Evolutionary conservation across 2,888 invertebrate genomes (phyloP).

Genomic region (Alsophila aescularia): DNA sequence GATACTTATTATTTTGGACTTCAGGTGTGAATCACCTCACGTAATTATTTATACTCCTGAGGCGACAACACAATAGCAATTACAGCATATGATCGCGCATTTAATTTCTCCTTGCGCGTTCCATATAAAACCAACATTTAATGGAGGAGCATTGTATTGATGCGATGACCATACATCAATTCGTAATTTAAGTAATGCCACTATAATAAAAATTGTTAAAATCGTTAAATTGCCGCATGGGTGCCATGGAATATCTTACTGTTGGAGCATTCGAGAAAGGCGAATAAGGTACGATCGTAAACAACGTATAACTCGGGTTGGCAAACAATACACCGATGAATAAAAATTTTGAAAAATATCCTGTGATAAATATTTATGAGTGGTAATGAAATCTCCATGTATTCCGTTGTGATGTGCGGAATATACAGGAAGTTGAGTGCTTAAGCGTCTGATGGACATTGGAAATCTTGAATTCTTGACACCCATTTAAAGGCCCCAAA

Average conservation of each 20-base stretch:
- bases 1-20: conserved; percentile 27
- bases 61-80: conserved; percentile 58
- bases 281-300: conserved; percentile 24
- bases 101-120: conserved; percentile 51
- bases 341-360: conserved; percentile 20
- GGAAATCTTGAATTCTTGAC: no score
- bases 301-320: conserved; percentile 21
- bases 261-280: conserved; percentile 1
- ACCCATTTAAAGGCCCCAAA: conserved; percentile 10
- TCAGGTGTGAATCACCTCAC: conserved; percentile 49
- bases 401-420: conserved; percentile 28
- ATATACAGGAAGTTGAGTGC: conserved; percentile 30
- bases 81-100: conserved; percentile 50
- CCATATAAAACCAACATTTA: conserved; percentile 56
- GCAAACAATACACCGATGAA: conserved; percentile 21
- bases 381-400: conserved; percentile 20
- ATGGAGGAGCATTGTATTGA: conserved; percentile 46
- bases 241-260: no score
- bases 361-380: conserved; percentile 38
- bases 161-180: conserved; percentile 41
- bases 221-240: not conserved
- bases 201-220: conserved; percentile 28
- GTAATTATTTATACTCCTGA: conserved; percentile 40
- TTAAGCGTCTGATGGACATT: conserved; percentile 24
- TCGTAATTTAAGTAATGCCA: conserved; percentile 43